Evolutionary conservation across 2,113 vertebrate genomes (phyloP).

Genomic region (Nanger granti): DNA sequence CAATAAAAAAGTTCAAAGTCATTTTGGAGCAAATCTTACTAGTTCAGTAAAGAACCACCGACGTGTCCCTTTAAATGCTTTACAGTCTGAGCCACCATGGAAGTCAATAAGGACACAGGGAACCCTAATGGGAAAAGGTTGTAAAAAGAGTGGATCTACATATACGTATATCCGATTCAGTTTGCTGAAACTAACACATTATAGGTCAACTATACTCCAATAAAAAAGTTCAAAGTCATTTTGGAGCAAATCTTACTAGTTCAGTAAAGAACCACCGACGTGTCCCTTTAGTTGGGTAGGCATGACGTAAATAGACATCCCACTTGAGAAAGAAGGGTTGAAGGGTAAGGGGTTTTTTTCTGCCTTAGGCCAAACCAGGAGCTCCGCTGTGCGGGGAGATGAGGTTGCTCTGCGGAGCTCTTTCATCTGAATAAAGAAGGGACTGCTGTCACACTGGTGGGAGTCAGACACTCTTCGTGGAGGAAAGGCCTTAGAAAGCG

Average conservation of each 20-base stretch:
- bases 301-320: not conserved
- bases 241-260: not conserved
- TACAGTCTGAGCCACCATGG: no score
- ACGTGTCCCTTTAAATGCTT: not conserved
- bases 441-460: not conserved
- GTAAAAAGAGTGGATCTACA: not conserved
- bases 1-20: not conserved
- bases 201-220: not conserved
- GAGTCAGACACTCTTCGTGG: not conserved
- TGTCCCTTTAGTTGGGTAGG: not conserved
- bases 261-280: not conserved
- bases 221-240: not conserved
- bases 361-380: not conserved
- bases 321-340: not conserved
- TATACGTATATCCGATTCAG: not conserved
- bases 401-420: not conserved
- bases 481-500: not conserved
- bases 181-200: not conserved
- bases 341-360: not conserved
- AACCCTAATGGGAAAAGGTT: not conserved
- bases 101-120: not conserved
- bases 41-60: not conserved
- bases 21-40: not conserved
- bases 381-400: not conserved
- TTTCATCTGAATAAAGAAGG: not conserved